Conservation (phyloP, 2,888 invertebrate species). For the Leptothorax acervorum region DNA sequence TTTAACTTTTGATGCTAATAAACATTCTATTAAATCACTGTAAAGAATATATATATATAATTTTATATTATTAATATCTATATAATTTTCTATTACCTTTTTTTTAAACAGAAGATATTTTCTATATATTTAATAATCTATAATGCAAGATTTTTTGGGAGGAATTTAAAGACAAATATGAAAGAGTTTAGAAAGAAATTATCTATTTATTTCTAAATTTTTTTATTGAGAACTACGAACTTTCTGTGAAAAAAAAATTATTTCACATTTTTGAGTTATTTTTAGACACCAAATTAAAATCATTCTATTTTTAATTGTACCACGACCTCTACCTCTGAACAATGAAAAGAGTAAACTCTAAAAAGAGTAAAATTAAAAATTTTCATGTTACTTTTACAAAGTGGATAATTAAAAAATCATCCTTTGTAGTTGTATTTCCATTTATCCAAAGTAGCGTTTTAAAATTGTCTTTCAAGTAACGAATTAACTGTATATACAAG, state of each 20-base stretch:
- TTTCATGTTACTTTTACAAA: not conserved
- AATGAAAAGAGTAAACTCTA: not conserved
- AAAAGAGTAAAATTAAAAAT: not conserved
- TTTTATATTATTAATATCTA: not conserved
- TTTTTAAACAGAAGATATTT: not conserved
- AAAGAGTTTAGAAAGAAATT: not conserved
- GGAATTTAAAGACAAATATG: not conserved
- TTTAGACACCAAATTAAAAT: not conserved
- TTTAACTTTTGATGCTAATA: too few species aligned
- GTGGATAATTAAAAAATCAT: not conserved
- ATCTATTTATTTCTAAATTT: not conserved
- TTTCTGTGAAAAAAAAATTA: not conserved
- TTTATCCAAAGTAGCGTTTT: not conserved
- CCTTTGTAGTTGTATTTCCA: too few species aligned
- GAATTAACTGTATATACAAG: not conserved
- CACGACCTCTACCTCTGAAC: not conserved
- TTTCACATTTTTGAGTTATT: not conserved
- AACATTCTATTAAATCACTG: too few species aligned
- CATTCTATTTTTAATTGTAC: not conserved
- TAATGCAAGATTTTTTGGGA: not conserved
- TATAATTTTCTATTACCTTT: not conserved
- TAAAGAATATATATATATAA: not conserved
- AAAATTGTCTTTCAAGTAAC: not conserved
- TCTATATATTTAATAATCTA: not conserved
- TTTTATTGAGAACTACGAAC: not conserved